Evolutionary conservation across 2,888 invertebrate species (phyloP).

Genomic region (Drosophila prolongata): DNA sequence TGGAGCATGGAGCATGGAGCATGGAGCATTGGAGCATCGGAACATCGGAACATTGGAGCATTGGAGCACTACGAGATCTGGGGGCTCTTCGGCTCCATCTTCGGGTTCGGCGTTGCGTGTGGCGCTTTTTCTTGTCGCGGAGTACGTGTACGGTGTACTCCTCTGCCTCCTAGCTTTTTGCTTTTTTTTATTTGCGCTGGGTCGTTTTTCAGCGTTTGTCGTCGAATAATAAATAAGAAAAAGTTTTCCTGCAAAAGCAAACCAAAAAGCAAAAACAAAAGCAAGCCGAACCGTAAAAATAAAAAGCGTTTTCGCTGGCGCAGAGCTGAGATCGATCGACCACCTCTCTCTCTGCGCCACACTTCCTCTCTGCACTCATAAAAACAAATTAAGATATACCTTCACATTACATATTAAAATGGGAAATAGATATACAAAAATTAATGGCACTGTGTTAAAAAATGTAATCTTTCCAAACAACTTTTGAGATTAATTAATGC

Average conservation of each 20-base stretch:
- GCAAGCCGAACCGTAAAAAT: conserved; percentile 53
- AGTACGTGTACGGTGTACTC: conserved; percentile 38
- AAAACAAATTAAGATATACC: conserved; percentile 3
- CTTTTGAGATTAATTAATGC: no score
- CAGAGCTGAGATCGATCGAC: conserved; percentile 33
- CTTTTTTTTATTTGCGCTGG: conserved; percentile 35
- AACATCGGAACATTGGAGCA: background rate
- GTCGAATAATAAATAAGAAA: conserved; percentile 83
- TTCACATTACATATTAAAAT: no score
- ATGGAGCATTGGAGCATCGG: no score
- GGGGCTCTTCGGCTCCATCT: conserved; percentile 43
- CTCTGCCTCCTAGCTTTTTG: conserved; percentile 27
- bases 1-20: background rate
- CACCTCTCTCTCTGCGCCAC: conserved; percentile 46
- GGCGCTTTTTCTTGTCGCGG: conserved; percentile 50
- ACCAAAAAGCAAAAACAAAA: conserved; percentile 28
- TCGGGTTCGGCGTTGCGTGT: conserved; percentile 57
- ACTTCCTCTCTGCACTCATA: conserved; percentile 35
- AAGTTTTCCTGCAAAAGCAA: conserved; percentile 77
- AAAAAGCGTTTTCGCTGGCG: conserved; percentile 73
- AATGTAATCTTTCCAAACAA: no score
- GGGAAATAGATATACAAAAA: no score
- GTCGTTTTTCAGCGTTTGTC: conserved; percentile 73
- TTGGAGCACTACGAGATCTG: conserved; percentile 2
- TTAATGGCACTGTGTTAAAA: no score